Base-by-base conservation (phyloP, 2,888 invertebrate species). In the Allolobophora icterica region DNA sequence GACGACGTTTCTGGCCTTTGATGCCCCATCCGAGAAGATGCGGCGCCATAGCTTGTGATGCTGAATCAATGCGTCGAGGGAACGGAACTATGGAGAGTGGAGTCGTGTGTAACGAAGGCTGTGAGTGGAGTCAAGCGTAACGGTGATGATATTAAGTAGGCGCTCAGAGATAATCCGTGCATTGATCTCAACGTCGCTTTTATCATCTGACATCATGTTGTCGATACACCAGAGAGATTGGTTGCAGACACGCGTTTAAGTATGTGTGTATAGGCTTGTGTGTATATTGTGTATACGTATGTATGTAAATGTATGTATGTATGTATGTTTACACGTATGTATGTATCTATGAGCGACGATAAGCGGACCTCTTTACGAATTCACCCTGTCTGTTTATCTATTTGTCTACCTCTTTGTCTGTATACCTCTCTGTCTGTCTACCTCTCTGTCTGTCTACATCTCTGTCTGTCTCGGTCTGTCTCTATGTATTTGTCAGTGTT, bases 351-450 rank as follows among this genome's bases (percentile, higher is more conserved):
- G 52, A n/a, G n/a, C n/a, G n/a, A n/a, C n/a, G n/a, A n/a, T 21
- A 52, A 52, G 24, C 8, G 71, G n/a, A 71, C 71, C 30, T n/a
- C n/a, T 71, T 71, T n/a, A 13, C 19, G 21, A 24, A 52, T 0
- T 83, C 83, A 15, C 6, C 21, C 84, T 84, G 17, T 84, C 84
- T 84, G 17, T 84, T 30, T 84, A 33, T 87, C 21, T 35, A 5
- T 87, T 35, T 87, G 87, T 87, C 87, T 87, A 17, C 35, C 84
- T 84, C n/a, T n/a, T 21, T 84, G 33, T n/a, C 84, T 84, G 33
- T 84, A 24, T 83, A 5, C 4, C 8, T 83, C 83, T 83, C 83
- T 83, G n/a, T 83, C 84, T 84, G 17, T 84, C 84, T 84, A 4
- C 30, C 84, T 84, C 84, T 87, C 21, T 35, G 21, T 87, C 87